phyloP scores from a whole-genome alignment of 1,140 invertebrate genomes.

The Globodera rostochiensis region DNA sequence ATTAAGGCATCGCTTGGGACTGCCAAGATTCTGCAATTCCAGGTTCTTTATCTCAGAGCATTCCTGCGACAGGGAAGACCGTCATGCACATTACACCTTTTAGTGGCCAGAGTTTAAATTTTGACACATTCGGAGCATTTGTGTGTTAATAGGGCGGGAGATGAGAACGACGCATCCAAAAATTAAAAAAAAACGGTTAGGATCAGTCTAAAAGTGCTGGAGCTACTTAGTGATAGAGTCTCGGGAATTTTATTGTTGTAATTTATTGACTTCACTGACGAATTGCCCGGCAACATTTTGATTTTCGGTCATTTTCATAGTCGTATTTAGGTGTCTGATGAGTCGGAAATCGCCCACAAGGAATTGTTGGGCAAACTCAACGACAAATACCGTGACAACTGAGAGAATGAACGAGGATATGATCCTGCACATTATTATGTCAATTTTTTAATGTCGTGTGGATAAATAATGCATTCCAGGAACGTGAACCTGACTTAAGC shows the following conservation, averaged over 20 bases:
- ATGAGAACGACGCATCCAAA: no score
- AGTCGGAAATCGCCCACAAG: slow-evolving; percentile 62
- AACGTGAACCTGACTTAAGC: no score
- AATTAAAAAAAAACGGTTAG: no score
- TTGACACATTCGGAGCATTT: no score
- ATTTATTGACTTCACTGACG: no score
- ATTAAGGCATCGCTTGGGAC: slow-evolving; percentile 66
- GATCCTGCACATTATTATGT: neutral
- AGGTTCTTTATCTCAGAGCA: slow-evolving; percentile 40
- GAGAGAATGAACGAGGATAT: slow-evolving; percentile 7
- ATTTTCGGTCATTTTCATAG: neutral
- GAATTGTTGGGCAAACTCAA: slow-evolving; percentile 60
- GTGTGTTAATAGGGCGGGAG: no score
- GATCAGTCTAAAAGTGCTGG: no score
- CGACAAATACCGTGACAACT: slow-evolving; percentile 63
- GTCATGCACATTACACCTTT: no score
- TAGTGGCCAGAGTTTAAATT: no score
- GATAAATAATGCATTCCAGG: neutral
- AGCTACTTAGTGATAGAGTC: no score
- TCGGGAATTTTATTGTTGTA: no score
- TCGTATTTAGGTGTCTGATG: slow-evolving; percentile 60
- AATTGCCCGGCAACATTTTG: no score
- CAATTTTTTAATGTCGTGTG: slow-evolving; percentile 1
- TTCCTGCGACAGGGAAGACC: neutral
- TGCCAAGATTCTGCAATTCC: slow-evolving; percentile 64